Conservation (phyloP, 2,113 vertebrate genomes). For the Crotalus tigris region DNA sequence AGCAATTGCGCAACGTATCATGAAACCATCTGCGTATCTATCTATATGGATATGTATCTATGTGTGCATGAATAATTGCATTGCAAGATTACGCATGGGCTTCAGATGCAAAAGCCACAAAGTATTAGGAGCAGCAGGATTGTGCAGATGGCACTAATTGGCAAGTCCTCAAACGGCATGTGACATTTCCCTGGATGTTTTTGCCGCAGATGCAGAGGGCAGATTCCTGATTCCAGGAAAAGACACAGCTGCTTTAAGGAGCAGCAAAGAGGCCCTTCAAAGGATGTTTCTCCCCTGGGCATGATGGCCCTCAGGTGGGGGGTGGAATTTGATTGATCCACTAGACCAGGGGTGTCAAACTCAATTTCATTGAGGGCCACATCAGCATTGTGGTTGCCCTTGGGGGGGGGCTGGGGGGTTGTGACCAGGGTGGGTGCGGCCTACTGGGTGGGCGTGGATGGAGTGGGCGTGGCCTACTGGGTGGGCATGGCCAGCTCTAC, state of each 20-base stretch:
- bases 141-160: not conserved
- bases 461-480: no score
- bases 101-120: not conserved
- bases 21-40: not conserved
- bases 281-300: not conserved
- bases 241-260: not conserved
- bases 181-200: not conserved
- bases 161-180: not conserved
- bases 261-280: not conserved
- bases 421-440: no score
- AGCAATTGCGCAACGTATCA: not conserved
- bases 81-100: not conserved
- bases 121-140: not conserved
- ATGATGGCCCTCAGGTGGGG: not conserved
- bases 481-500: no score
- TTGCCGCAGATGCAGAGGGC: not conserved
- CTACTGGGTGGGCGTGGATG: no score
- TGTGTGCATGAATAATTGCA: not conserved
- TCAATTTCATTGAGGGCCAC: no score
- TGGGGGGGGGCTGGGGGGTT: no score
- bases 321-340: not conserved
- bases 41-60: not conserved
- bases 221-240: not conserved
- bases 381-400: no score
- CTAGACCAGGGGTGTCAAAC: no score